Base-by-base conservation (phyloP, 2,113 vertebrate species). In the Poeciliopsis prolifica region DNA sequence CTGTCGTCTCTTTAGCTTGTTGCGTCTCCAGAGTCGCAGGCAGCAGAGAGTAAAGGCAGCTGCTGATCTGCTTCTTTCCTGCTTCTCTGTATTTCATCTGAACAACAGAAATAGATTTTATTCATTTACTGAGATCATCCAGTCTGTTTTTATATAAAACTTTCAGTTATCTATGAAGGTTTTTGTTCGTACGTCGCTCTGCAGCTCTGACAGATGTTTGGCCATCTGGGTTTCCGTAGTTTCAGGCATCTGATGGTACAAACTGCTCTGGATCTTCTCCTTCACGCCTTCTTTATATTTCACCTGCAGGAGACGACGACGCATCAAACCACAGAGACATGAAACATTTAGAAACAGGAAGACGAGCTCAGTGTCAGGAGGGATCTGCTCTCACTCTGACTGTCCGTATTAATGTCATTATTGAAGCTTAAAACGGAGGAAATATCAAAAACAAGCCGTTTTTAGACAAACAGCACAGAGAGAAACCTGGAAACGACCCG, bases 61-160 rank as follows among this genome's bases (percentile, higher is more conserved):
- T 64, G 26, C 26, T 79, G 8, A 4, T 71, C 78, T 89, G 83
- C 15, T 80, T 88, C 77, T 70, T 88, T 14, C 89, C 83, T 0
- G 79, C 92, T 74, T 94, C 94, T 93, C 96, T 97, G 81, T 98
- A 98, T 80, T 96, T 97, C 28, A 86, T 89, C 97, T 98, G 72
- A 10, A 70, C 19, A 72, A 48, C 0, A 30, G 72, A 68, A 12
- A 30, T n/a, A 51, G 10, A 19, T 33, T 68, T 11, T 13, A 54
- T 14, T 14, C 10, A 30, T 10, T 68, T 24, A 17, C 19, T 5
- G 22, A 26, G 17, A 19, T 31, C 31, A 7, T 0, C 3, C 14
- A 29, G 26, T 28, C 35, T 1, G 3, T 26, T 0, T 30, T 48
- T 13, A 3, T 22, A 22, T 22, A 24, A 54, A 54, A 54, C 51